Evolutionary conservation across 1,140 invertebrate genomes (phyloP).

Genomic region (Palaemon carinicauda): DNA sequence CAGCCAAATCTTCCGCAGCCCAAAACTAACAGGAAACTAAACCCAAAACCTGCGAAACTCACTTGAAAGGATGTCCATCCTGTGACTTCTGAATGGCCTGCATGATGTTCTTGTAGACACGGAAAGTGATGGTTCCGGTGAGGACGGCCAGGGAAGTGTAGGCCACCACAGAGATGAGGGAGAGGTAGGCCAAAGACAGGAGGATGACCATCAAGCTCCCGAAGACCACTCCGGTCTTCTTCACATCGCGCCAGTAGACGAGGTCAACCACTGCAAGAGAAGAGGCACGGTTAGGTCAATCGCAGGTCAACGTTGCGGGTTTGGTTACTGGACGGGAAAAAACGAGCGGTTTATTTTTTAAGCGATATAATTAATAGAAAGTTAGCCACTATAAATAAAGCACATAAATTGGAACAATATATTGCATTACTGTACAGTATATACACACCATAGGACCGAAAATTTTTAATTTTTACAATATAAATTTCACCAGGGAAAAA

Average conservation of each 20-base stretch:
- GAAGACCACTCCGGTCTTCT: conserved; percentile 91
- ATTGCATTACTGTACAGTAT: too few species aligned
- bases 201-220: conserved; percentile 85
- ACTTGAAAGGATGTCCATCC: conserved; percentile 91
- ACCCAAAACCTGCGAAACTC: background rate
- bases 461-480: too few species aligned
- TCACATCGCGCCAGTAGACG: conserved; percentile 96
- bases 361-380: too few species aligned
- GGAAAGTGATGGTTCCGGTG: conserved; percentile 85
- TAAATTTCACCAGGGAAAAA: too few species aligned
- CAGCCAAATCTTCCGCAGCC: too few species aligned
- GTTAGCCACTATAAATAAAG: too few species aligned
- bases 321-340: too few species aligned
- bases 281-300: conserved; percentile 70
- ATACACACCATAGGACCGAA: too few species aligned
- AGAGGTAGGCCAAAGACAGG: conserved; percentile 91
- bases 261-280: conserved; percentile 77
- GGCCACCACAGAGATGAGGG: conserved; percentile 93
- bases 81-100: conserved; percentile 96
- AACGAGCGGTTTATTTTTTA: too few species aligned
- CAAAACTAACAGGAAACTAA: too few species aligned
- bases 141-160: conserved; percentile 87
- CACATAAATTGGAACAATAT: too few species aligned
- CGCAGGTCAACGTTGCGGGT: too few species aligned
- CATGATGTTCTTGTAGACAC: conserved; percentile 94